phyloP scores from a whole-genome alignment of 2,888 invertebrate genomes.

The Tachina grossa region DNA sequence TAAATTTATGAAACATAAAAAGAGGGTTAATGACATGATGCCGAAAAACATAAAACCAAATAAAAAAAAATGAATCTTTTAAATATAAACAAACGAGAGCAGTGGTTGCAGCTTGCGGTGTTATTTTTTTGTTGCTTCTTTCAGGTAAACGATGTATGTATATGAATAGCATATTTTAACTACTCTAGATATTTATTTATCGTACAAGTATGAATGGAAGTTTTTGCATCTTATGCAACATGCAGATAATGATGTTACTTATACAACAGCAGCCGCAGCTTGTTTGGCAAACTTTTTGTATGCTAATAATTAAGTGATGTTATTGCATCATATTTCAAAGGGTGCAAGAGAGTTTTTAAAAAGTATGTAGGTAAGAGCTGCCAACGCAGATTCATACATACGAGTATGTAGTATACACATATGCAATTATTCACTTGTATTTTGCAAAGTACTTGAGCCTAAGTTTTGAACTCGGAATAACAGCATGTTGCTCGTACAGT shows the following conservation, averaged over 20 bases:
- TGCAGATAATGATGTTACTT: slow-evolving; percentile 25
- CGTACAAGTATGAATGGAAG: neutral
- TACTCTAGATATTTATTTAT: slow-evolving; percentile 8
- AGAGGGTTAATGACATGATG: slow-evolving; percentile 49
- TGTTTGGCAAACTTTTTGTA: slow-evolving; percentile 39
- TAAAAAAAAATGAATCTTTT: slow-evolving; percentile 13
- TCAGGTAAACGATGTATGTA: neutral
- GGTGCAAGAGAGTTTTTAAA: slow-evolving; percentile 13
- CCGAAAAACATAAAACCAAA: slow-evolving; percentile 24
- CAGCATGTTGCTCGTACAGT: no score
- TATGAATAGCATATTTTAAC: neutral
- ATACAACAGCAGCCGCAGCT: slow-evolving; percentile 10
- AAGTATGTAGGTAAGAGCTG: slow-evolving; percentile 22
- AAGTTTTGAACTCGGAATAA: slow-evolving; percentile 8
- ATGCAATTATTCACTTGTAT: neutral
- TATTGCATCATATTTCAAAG: slow-evolving; percentile 47
- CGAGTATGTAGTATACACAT: neutral
- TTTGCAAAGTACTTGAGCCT: neutral
- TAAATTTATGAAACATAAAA: slow-evolving; percentile 33
- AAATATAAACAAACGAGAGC: slow-evolving; percentile 37
- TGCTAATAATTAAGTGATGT: slow-evolving; percentile 36
- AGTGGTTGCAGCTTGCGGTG: slow-evolving; percentile 43
- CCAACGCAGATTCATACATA: neutral
- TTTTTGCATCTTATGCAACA: slow-evolving; percentile 33
- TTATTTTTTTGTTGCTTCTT: slow-evolving; percentile 19